Evolutionary conservation across 2,888 invertebrate genomes (phyloP), one percentile per base, ranked within the genome.

Genomic region (Netelia melanura): DNA sequence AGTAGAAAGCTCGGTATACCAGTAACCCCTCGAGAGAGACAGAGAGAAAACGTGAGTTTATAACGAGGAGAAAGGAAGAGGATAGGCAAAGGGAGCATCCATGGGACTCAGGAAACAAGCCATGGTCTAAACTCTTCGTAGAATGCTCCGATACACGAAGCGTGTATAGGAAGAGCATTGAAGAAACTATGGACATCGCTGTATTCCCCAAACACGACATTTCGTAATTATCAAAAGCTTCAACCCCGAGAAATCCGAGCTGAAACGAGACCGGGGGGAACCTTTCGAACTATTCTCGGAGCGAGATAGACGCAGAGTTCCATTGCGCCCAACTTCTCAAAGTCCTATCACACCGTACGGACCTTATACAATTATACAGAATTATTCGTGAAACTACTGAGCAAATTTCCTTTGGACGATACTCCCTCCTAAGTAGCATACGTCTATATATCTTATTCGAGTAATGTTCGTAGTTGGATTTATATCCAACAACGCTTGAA

Each of bases 1-100:
- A 85, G 85, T 82, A 79, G 78, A 85, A 85, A 85, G 85, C 85
- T 85, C 82, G 78, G 79, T 85, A 85, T 62, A 75, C 78, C 43
- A n/a, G 83, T 56, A 75, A 74, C 6, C 44, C 72, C 81, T 23
- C 77, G 25, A 74, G 83, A 30, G 30, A 30, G 30, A 3, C 3
- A 30, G 82, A 75, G n/a, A 48, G 75, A 76, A 9, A 23, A 68
- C 9, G 65, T 11, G 56, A n/a, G 11, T 21, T n/a, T 38, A 74
- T 23, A 56, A 17, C 52, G 54, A 38, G 38, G 65, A 56, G n/a
- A 44, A 76, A 10, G 61, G 62, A 25, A 43, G 64, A 67, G 58
- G n/a, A 14, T 10, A 21, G n/a, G 75, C 84, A 70, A 65, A 77
- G 70, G 54, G 84, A 84, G 72, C 77, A 81, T 77, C 81, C 77